Base-by-base conservation (phyloP, 2,113 vertebrate genomes). In the Edolisoma coerulescens region DNA sequence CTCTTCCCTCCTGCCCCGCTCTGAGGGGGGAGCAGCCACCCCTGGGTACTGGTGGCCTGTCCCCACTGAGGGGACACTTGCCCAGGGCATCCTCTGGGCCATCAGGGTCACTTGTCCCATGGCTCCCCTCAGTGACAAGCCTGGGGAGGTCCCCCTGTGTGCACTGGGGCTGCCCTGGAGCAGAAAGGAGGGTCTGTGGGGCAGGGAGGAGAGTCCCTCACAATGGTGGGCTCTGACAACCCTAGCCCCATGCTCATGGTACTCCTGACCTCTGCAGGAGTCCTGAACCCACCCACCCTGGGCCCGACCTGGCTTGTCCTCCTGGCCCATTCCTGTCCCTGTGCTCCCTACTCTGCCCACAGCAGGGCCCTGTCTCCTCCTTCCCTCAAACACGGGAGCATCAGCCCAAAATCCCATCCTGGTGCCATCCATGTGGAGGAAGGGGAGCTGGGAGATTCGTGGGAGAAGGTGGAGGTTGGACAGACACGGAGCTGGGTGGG, bases 91-190 rank as follows among this genome's bases (percentile, higher is more conserved):
- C 39, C 53, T 41, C 50, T 52, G 84, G 26, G 39, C 24, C n/a
- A 20, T 2, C 2, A 2, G 24, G 17, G 28, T 57, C 52, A 30
- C 21, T 23, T 0, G 2, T 39, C 41, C 49, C 73, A 23, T 3
- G 0, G 1, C 2, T 75, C 7, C 49, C 68, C 15, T 8, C 1
- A 1, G 59, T 47, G 23, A 73, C 16, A 42, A 35, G 35, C 33
- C 57, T 27, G 24, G 27, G 32, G 18, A 44, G 4, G 16, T 16
- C 5, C 13, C 53, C 20, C 30, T 18, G 41, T 16, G 30, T 0
- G 0, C 1, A 3, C 26, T 15, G 41, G 26, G 17, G 42, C 22
- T 53, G 57, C 44, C 60, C 57, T 59, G 71, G 45, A 53, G 73
- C 63, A 50, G 39, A 35, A 82, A 33, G 18, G 2, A 30, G 37